Evolutionary conservation across 1,140 invertebrate species (phyloP).

Genomic region (Neodiprion pinetum): DNA sequence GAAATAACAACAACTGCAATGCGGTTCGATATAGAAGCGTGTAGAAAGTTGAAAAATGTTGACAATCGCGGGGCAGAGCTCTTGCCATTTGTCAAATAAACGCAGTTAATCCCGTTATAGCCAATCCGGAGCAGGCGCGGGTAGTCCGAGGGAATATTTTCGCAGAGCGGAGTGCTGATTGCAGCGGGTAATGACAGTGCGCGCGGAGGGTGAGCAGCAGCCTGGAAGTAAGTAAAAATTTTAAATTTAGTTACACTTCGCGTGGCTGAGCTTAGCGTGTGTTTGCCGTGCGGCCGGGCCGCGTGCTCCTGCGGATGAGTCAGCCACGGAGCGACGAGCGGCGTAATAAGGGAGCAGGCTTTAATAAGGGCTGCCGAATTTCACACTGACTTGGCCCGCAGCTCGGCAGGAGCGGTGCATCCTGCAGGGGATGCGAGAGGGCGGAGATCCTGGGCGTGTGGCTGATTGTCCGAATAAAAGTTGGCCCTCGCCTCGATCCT

Average conservation of each 20-base stretch:
- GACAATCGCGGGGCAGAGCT: not conserved
- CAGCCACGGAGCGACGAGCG: constrained; percentile 38
- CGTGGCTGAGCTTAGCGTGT: constrained; percentile 37
- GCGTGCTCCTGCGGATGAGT: constrained; percentile 45
- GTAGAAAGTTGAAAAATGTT: not conserved
- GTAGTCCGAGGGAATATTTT: constrained; percentile 21
- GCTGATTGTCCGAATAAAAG: constrained; percentile 6
- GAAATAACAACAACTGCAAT: no score
- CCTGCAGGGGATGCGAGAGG: constrained; percentile 17
- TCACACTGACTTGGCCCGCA: constrained; percentile 55
- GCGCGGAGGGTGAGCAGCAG: constrained; percentile 59
- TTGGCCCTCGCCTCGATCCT: constrained; percentile 18
- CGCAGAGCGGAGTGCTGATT: constrained; percentile 50
- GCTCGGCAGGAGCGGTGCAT: not conserved
- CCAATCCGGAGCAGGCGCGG: constrained; percentile 42
- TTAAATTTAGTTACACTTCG: constrained; percentile 63
- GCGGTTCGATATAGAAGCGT: no score
- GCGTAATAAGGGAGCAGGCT: constrained; percentile 47
- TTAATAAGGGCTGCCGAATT: constrained; percentile 62
- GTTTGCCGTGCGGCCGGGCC: constrained; percentile 45
- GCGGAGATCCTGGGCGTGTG: constrained; percentile 15
- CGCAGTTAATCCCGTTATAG: constrained; percentile 57
- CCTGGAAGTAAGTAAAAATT: constrained; percentile 65
- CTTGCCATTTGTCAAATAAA: constrained; percentile 54
- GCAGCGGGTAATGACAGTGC: constrained; percentile 60